Evolutionary conservation across 2,797 vertebrate species (phyloP), one percentile per base, ranked within the genome.

Genomic region (Borostomias antarcticus): DNA sequence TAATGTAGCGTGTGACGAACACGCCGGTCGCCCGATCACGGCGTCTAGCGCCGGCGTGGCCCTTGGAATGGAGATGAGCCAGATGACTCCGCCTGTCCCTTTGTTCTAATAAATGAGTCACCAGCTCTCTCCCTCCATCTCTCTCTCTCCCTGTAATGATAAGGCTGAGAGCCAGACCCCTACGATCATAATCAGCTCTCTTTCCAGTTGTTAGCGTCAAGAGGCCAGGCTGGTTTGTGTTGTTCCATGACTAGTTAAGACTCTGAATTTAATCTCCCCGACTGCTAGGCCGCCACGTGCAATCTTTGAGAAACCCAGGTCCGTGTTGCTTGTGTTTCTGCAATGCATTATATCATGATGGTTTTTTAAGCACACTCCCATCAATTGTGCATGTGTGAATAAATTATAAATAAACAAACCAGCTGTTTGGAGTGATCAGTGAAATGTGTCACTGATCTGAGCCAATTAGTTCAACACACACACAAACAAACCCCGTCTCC

Each of bases 1-100:
- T n/a, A n/a, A n/a, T n/a, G 69, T 67, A 65, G 65, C 64, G 66
- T 69, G 62, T 77, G 78, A 80, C 74, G 68, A 72, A 72, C 72
- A 64, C 57, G 56, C 52, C 62, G 58, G 68, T 63, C 64, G 60
- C 56, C 61, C 72, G 71, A 76, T n/a, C n/a, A n/a, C 66, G 68
- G 68, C 48, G 60, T n/a, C 50, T 15, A 17, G 23, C n/a, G 43
- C 43, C 43, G 15, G 67, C 25, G 26, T 11, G 62, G 71, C 64
- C 74, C 68, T 74, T 76, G 74, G 58, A 73, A 59, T 45, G 37
- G 52, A 66, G 73, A 71, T 63, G 63, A 30, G 23, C 52, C 47
- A 17, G 11, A 19, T 48, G 17, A 8, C 35, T 37, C 35, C 35
- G 43, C 25, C 40, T 75, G 59, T 58, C 43, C 40, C 62, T 65